Percentiles rank a stretch among this genome's conserved stretches.
These are phyloP conservation scores for Eurystomus gularis DNA, from an alignment of 2,113 vertebrate genomes.

Conservation along the genomic window DNA sequence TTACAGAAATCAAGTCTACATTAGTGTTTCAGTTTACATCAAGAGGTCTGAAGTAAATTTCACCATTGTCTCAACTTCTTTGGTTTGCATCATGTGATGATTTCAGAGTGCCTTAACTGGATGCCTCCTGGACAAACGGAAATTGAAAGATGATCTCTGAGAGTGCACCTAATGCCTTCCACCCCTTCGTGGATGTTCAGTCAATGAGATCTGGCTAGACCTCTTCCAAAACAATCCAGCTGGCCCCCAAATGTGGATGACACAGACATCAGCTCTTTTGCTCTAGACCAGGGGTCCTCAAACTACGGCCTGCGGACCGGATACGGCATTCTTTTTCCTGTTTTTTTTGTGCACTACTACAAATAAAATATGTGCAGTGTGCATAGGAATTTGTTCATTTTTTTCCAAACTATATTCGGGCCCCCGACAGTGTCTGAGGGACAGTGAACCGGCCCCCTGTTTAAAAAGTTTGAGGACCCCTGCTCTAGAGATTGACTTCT, in stretches of 20 bases:
- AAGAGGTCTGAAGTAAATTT: background rate
- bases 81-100: background rate
- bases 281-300: too few relatives aligned
- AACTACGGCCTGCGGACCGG: too few relatives aligned
- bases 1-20: background rate
- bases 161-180: background rate
- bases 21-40: background rate
- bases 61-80: background rate
- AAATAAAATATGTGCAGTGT: too few relatives aligned
- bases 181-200: background rate
- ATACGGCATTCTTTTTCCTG: too few relatives aligned
- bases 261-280: background rate
- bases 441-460: too few relatives aligned
- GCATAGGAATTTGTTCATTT: too few relatives aligned
- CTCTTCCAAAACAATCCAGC: background rate
- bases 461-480: too few relatives aligned
- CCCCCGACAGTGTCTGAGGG: too few relatives aligned
- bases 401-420: too few relatives aligned
- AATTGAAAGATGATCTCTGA: background rate
- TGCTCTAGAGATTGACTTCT: background rate
- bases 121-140: background rate
- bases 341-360: too few relatives aligned
- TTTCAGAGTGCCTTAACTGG: background rate
- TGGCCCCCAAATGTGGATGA: background rate
- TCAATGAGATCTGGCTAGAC: background rate